Evolutionary conservation across 2,888 invertebrate species (phyloP).

Genomic region (Dryobota labecula): DNA sequence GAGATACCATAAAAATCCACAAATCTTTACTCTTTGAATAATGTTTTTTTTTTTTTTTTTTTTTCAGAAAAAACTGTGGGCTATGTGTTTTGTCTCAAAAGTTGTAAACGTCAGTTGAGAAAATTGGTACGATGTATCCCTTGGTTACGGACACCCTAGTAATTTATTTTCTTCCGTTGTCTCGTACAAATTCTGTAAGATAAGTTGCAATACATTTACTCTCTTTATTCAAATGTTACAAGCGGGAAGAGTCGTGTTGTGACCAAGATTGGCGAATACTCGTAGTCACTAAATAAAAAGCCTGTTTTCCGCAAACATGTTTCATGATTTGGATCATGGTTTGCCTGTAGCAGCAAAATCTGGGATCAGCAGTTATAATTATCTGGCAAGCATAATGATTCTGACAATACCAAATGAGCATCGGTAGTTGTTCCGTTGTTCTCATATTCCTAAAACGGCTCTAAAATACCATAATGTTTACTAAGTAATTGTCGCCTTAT

Average conservation of each 20-base stretch:
- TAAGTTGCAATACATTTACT: constrained; percentile 52
- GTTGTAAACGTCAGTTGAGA: constrained; percentile 52
- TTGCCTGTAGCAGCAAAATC: neutral
- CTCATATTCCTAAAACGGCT: neutral
- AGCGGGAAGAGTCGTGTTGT: constrained; percentile 13
- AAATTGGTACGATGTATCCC: constrained; percentile 55
- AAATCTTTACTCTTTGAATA: neutral
- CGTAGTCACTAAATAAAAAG: neutral
- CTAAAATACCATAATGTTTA: neutral
- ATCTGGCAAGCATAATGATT: neutral
- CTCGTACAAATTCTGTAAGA: constrained; percentile 47
- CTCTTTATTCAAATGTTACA: constrained; percentile 44
- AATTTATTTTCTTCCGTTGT: constrained; percentile 55
- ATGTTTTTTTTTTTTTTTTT: no score
- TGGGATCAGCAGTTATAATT: neutral
- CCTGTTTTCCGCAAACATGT: neutral
- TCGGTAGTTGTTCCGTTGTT: neutral
- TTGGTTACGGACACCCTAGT: constrained; percentile 39
- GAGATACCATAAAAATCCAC: neutral
- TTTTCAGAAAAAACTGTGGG: constrained; percentile 14
- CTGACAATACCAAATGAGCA: neutral
- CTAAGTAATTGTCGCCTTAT: no score
- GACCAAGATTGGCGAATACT: constrained; percentile 25
- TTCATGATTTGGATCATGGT: neutral
- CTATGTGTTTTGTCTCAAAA: constrained; percentile 50